These are phyloP conservation scores for Edolisoma coerulescens DNA, from an alignment of 2,113 vertebrate genomes.

Conservation along the genomic window DNA sequence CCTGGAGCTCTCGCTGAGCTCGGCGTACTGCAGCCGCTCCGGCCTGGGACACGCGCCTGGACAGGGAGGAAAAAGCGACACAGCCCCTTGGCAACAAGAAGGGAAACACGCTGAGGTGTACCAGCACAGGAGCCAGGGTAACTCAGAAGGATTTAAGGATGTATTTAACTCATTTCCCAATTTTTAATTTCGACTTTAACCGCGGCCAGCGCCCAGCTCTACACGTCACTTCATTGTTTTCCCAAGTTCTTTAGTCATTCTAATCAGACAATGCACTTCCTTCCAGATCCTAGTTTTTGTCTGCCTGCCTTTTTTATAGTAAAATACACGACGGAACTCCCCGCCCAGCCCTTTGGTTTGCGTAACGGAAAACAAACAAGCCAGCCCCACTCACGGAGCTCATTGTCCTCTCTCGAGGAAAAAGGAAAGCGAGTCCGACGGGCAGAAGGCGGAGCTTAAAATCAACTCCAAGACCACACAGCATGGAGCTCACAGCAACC, in stretches of 20 bases:
- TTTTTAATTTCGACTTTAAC: not conserved
- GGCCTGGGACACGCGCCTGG: accelerated
- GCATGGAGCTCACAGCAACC: accelerated
- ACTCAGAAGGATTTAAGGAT: too few relatives aligned
- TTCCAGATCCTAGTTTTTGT: accelerated
- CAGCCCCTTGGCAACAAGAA: not conserved
- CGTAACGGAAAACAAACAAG: not conserved
- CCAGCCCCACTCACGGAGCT: accelerated
- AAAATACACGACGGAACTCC: accelerated
- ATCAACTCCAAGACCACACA: not conserved
- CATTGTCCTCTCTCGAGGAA: accelerated
- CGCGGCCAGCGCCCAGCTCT: accelerated
- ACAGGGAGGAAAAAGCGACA: not conserved
- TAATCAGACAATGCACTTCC: not conserved
- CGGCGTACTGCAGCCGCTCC: accelerated
- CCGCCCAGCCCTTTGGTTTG: accelerated
- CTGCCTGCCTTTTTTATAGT: too few relatives aligned
- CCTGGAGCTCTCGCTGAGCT: accelerated
- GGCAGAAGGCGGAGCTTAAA: not conserved
- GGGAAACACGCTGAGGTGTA: accelerated
- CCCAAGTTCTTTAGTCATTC: not conserved
- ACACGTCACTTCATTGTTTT: not conserved
- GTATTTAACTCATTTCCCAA: accelerated
- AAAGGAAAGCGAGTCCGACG: not conserved
- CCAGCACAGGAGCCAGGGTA: accelerated